Evolutionary conservation across 2,113 vertebrate genomes (phyloP).

Genomic region (Macheiramphus alcinus): DNA sequence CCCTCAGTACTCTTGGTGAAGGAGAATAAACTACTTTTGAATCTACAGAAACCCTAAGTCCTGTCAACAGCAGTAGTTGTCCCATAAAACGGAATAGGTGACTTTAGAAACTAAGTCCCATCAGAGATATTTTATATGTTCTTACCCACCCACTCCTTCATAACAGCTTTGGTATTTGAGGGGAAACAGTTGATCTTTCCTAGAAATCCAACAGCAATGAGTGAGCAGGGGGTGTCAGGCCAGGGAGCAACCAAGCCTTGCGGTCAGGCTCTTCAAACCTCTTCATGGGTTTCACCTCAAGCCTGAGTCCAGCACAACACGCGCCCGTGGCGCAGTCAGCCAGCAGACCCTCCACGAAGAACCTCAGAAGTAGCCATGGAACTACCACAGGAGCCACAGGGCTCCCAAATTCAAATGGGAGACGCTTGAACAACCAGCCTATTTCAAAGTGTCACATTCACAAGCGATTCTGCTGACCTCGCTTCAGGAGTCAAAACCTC

Average conservation of each 20-base stretch:
- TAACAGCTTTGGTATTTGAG: background rate
- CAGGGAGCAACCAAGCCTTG: background rate
- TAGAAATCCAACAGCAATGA: background rate
- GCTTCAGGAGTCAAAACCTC: background rate
- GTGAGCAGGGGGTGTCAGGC: accelerated
- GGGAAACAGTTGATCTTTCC: background rate
- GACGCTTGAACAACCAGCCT: background rate
- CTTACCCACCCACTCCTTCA: background rate
- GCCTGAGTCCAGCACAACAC: background rate
- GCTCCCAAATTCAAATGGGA: background rate
- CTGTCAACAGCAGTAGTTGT: background rate
- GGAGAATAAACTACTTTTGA: background rate
- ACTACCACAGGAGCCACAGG: background rate
- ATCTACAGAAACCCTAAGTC: background rate
- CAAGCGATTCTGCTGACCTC: background rate
- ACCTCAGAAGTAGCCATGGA: background rate
- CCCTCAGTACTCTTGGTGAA: background rate
- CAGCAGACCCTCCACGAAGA: background rate
- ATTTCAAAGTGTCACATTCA: background rate
- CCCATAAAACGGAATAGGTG: background rate
- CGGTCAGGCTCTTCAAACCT: background rate
- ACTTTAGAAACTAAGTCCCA: background rate
- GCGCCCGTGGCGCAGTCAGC: accelerated
- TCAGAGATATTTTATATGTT: background rate
- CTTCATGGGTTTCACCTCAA: background rate